phyloP scores from a whole-genome alignment of 2,113 vertebrate genomes.

The Nerophis lumbriciformis region DNA sequence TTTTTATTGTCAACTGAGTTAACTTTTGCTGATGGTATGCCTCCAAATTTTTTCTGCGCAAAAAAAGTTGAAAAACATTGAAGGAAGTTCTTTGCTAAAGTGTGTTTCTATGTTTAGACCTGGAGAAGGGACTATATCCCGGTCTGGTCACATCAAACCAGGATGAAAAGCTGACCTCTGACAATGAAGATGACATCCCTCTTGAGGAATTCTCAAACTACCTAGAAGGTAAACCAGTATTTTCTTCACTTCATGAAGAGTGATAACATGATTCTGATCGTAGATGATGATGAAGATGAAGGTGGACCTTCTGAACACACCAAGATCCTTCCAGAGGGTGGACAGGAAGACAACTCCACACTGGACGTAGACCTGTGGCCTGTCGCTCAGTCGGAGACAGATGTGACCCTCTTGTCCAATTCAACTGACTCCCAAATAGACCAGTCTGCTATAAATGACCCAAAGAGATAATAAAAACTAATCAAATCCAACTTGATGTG shows the following conservation, averaged over 20 bases:
- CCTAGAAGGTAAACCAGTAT: slow-evolving; percentile 5
- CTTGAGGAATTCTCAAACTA: background rate
- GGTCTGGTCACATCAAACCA: background rate
- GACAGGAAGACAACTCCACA: background rate
- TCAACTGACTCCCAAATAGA: slow-evolving; percentile 8
- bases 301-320: background rate
- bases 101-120: background rate
- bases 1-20: no score
- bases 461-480: slow-evolving; percentile 42
- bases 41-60: no score
- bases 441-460: background rate
- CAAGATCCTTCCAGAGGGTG: background rate
- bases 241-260: rapidly evolving
- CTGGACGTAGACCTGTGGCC: background rate
- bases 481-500: background rate
- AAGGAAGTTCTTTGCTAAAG: background rate
- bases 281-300: slow-evolving; percentile 7
- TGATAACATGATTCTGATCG: background rate
- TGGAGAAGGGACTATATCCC: slow-evolving; percentile 10
- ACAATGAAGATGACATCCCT: background rate
- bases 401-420: background rate
- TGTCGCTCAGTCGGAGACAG: background rate
- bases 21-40: no score
- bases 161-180: background rate
- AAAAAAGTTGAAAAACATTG: no score